Percentiles rank a stretch among this genome's conserved stretches.
phyloP scores from a whole-genome alignment of 2,888 invertebrate genomes.

The Helobdella robusta region DNA sequence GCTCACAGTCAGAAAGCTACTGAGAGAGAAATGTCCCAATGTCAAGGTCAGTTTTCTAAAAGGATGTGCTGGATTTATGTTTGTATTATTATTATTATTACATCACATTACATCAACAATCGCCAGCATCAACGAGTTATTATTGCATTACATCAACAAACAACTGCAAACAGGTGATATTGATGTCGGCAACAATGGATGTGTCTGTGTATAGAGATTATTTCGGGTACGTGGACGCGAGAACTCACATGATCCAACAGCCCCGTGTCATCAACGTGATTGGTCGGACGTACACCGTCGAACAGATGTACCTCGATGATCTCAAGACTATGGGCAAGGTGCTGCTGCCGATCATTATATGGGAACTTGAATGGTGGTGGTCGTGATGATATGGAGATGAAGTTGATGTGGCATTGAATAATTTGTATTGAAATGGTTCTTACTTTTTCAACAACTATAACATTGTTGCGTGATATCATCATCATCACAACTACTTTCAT shows the following conservation, averaged over 20 bases:
- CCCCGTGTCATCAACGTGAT: conserved; percentile 41
- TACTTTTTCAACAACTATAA: too few species aligned
- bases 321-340: conserved; percentile 41
- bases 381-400: too few species aligned
- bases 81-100: background rate
- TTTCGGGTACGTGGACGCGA: conserved; percentile 53
- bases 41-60: conserved; percentile 54
- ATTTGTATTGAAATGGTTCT: too few species aligned
- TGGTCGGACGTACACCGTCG: conserved; percentile 42
- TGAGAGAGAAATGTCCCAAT: conserved; percentile 59
- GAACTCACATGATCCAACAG: conserved; percentile 25
- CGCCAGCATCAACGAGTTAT: background rate
- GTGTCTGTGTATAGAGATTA: conserved; percentile 64
- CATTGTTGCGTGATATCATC: too few species aligned
- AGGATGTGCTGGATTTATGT: background rate
- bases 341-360: too few species aligned
- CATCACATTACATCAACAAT: background rate
- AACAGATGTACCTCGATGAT: conserved; percentile 46
- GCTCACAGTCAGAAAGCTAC: conserved; percentile 68
- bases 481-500: too few species aligned
- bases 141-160: background rate
- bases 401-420: too few species aligned
- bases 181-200: conserved; percentile 91
- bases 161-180: conserved; percentile 55
- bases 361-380: too few species aligned